These are phyloP conservation scores for Diorhabda elongata DNA, from an alignment of 1,140 invertebrate species.

Conservation along the genomic window DNA sequence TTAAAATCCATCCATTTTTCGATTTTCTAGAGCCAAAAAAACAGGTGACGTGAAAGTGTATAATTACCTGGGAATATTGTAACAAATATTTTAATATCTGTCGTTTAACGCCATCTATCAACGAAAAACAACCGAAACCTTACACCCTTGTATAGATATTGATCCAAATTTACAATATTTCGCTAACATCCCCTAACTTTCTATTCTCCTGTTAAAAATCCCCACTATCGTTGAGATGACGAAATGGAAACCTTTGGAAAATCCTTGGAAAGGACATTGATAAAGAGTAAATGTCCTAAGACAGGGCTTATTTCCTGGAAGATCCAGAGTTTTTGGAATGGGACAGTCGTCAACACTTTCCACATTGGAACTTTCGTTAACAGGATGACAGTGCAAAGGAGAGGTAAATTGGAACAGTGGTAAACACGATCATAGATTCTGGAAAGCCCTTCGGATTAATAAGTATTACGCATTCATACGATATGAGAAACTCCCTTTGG, in stretches of 20 bases:
- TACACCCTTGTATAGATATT: too few species aligned
- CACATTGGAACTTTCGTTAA: conserved; percentile 6
- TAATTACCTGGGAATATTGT: too few species aligned
- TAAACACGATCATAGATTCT: not conserved
- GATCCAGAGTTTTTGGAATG: not conserved
- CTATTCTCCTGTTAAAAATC: conserved; percentile 12
- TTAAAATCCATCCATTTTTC: too few species aligned
- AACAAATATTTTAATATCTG: too few species aligned
- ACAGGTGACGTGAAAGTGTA: too few species aligned
- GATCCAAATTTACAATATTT: too few species aligned
- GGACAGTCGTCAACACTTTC: not conserved
- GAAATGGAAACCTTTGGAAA: conserved; percentile 4
- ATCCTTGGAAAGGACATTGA: not conserved
- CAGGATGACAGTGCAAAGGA: not conserved
- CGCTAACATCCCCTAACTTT: not conserved
- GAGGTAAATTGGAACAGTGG: not conserved
- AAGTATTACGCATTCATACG: not conserved
- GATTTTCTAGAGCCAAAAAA: too few species aligned
- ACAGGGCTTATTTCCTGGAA: not conserved
- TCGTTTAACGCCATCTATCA: too few species aligned
- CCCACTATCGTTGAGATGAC: conserved; percentile 7
- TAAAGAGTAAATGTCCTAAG: not conserved
- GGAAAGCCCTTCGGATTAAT: not conserved
- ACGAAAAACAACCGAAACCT: too few species aligned
- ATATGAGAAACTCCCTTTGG: not conserved